A percentile compares a stretch with the other conserved stretches of the same genome.
These are phyloP conservation scores for Taenioides sp. DNA, from an alignment of 2,797 vertebrate genomes.

Conservation along the genomic window DNA sequence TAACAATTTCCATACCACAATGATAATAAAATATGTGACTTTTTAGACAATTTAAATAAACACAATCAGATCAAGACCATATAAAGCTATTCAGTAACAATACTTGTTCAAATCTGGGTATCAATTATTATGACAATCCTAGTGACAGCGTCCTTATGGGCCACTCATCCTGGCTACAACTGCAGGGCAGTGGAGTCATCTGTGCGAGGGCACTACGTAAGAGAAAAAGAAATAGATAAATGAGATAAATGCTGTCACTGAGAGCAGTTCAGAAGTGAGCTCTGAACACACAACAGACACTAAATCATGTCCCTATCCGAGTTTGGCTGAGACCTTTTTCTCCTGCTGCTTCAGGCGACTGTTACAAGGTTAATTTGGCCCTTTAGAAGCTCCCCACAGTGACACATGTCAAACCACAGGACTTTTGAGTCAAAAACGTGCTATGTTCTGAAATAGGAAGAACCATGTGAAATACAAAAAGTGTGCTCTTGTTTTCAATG, in stretches of 20 bases:
- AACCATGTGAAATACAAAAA: not conserved
- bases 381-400: slow-evolving; percentile 23
- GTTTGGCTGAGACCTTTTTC: slow-evolving; percentile 52
- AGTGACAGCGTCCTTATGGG: too few relatives aligned
- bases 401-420: slow-evolving; percentile 5
- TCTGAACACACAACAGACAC: slow-evolving; percentile 20
- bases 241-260: slow-evolving; percentile 61
- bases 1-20: too few relatives aligned
- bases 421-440: not conserved
- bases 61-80: too few relatives aligned
- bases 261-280: slow-evolving; percentile 39
- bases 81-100: too few relatives aligned
- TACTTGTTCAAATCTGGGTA: too few relatives aligned
- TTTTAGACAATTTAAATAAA: too few relatives aligned
- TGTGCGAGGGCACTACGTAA: slow-evolving; percentile 14
- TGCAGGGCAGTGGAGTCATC: too few relatives aligned
- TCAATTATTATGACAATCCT: too few relatives aligned
- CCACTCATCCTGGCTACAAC: too few relatives aligned
- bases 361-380: slow-evolving; percentile 52
- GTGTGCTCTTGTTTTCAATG: not conserved
- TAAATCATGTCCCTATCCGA: slow-evolving; percentile 8
- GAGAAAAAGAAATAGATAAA: slow-evolving; percentile 10
- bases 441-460: not conserved
- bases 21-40: too few relatives aligned
- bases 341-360: slow-evolving; percentile 33